Conservation (phyloP, 2,113 vertebrate species). For the Sisor rabdophorus region DNA sequence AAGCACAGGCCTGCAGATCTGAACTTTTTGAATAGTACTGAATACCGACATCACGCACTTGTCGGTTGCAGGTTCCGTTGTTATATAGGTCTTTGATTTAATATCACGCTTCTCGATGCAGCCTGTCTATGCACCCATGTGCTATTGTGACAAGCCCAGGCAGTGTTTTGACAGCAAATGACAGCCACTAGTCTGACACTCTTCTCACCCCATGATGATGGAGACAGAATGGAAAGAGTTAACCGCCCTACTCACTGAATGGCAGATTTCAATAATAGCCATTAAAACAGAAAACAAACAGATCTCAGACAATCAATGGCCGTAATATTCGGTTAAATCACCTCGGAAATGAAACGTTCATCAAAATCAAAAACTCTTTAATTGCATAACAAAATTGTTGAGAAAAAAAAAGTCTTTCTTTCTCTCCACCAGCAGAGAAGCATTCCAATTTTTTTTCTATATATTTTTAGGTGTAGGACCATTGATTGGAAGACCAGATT, state of each 20-base stretch:
- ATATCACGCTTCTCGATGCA: constrained; percentile 26
- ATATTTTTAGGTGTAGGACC: too few species aligned
- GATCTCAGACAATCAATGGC: background rate
- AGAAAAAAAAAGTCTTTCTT: background rate
- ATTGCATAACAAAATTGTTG: constrained; percentile 5
- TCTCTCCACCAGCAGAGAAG: background rate
- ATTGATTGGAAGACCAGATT: too few species aligned
- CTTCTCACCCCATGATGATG: constrained; percentile 36
- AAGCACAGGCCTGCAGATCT: background rate
- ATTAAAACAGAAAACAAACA: constrained; percentile 27
- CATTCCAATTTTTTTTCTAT: background rate
- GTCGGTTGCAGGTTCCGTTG: constrained; percentile 15
- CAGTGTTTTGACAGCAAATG: constrained; percentile 49
- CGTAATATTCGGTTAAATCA: background rate
- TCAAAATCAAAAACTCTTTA: background rate
- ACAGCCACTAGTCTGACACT: constrained; percentile 42
- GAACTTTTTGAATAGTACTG: background rate
- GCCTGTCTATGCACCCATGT: constrained; percentile 34
- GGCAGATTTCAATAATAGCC: constrained; percentile 23
- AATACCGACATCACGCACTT: background rate
- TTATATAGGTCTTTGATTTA: constrained; percentile 23
- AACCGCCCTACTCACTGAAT: constrained; percentile 38
- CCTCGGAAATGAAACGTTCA: background rate
- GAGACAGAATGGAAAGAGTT: constrained; percentile 30
- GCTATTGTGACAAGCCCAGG: constrained; percentile 39